Percentiles rank a stretch among this genome's conserved stretches.
These are phyloP conservation scores for Xylocampa areola DNA, from an alignment of 2,888 invertebrate species.

Conservation along the genomic window DNA sequence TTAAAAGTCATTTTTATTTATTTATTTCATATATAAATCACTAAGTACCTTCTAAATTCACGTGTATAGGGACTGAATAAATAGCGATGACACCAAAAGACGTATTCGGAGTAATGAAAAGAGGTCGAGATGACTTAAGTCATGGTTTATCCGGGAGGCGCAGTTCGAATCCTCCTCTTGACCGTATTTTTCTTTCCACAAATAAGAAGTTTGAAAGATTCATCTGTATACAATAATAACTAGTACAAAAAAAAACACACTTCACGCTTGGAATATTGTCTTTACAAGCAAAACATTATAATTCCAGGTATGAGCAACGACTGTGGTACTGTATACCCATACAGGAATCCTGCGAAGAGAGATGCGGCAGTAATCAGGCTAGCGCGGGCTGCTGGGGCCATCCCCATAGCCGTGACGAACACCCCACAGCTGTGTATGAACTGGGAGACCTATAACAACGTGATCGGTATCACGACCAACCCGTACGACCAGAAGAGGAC, in stretches of 20 bases:
- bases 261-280: slow-evolving; percentile 16
- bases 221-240: no score
- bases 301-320: slow-evolving; percentile 92
- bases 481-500: slow-evolving; percentile 95
- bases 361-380: slow-evolving; percentile 93
- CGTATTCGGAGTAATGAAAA: no score
- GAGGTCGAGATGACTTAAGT: no score
- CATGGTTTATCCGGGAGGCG: no score
- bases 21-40: no score
- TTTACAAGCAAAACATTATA: slow-evolving; percentile 41
- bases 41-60: no score
- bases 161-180: no score
- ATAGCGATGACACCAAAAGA: no score
- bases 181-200: no score
- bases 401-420: slow-evolving; percentile 96
- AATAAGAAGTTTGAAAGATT: no score
- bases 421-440: slow-evolving; percentile 97
- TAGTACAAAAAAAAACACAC: slow-evolving; percentile 16
- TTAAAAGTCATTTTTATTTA: no score
- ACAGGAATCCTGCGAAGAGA: slow-evolving; percentile 90
- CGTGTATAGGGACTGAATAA: no score
- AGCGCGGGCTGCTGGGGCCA: slow-evolving; percentile 94
- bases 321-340: slow-evolving; percentile 91
- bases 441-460: slow-evolving; percentile 96
- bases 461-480: slow-evolving; percentile 96